Base-by-base conservation (phyloP, 2,113 vertebrate species). In the Carassius auratus region DNA sequence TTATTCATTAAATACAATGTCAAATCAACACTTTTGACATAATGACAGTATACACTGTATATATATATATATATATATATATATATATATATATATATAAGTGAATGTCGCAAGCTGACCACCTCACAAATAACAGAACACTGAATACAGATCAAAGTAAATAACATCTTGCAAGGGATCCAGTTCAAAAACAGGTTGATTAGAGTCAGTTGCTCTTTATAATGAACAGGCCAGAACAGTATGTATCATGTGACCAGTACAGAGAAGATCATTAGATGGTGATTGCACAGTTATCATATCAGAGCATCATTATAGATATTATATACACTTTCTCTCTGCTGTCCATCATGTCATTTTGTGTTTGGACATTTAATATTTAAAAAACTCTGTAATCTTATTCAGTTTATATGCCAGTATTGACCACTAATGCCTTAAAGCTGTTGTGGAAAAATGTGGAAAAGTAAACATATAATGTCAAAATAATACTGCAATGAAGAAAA, bases 261-360 rank as follows among this genome's bases (percentile, higher is more conserved):
- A 42, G 42, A 42, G 42, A 7, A 42, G 42, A 8, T 42, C 42
- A 42, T 7, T 8, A 42, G 68, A 19, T 38, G 42, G 48, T 48
- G 76, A 69, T 71, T 86, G 57, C 45, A 52, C 81, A 61, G 38
- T 76, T 64, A 62, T 81, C 55, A 33, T 57, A 69, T 78, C 33
- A 57, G 36, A 74, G 23, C 76, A 81, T 86, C 76, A 68, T 81
- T 84, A 87, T 42, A 86, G 76, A 86, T 86, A 84, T 85, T 76
- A 87, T 71, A 62, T 85, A 74, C 62, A 68, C 38, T 38, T 19
- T 76, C 57, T 85, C 23, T 83, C 55, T 45, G 50, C 48, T 76
- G 75, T 10, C 57, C 87, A 80, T 75, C 71, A 71, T 52, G 19
- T 71, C 69, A 38, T 36, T 8, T 76, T 30, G 45, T 69, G 62